A percentile compares a stretch with the other conserved stretches of the same genome.
phyloP scores from a whole-genome alignment of 2,888 invertebrate species.

The Piscicola geometra region DNA sequence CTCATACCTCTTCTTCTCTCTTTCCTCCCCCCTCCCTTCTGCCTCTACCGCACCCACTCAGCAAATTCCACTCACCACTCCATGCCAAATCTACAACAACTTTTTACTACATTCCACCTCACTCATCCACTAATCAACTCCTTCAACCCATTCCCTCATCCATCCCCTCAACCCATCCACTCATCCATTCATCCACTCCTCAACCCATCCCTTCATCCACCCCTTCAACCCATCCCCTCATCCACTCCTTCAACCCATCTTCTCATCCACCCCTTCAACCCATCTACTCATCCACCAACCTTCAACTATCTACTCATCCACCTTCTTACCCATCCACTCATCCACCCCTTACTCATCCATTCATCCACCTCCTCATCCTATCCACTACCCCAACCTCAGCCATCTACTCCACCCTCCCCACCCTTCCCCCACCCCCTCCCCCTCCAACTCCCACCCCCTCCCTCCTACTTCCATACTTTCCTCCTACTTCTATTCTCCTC shows the following conservation, averaged over 20 bases:
- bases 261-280: conserved; percentile 12
- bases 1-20: too few relatives aligned
- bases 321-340: background rate
- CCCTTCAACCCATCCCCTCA: background rate
- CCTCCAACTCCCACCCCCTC: background rate
- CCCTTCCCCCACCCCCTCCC: background rate
- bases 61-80: too few relatives aligned
- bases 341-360: background rate
- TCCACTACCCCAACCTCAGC: too few relatives aligned
- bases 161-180: conserved; percentile 8
- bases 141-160: too few relatives aligned
- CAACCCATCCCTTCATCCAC: background rate
- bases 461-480: too few relatives aligned
- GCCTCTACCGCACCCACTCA: too few relatives aligned
- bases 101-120: too few relatives aligned
- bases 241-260: background rate
- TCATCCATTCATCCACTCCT: background rate
- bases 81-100: too few relatives aligned
- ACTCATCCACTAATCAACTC: too few relatives aligned
- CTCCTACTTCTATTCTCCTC: too few relatives aligned
- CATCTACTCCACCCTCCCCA: background rate
- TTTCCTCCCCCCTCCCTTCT: too few relatives aligned
- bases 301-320: background rate
- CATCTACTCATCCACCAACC: too few relatives aligned
- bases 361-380: background rate